Base-by-base conservation (phyloP, 2,888 invertebrate species). In the Slavum lentiscoides region DNA sequence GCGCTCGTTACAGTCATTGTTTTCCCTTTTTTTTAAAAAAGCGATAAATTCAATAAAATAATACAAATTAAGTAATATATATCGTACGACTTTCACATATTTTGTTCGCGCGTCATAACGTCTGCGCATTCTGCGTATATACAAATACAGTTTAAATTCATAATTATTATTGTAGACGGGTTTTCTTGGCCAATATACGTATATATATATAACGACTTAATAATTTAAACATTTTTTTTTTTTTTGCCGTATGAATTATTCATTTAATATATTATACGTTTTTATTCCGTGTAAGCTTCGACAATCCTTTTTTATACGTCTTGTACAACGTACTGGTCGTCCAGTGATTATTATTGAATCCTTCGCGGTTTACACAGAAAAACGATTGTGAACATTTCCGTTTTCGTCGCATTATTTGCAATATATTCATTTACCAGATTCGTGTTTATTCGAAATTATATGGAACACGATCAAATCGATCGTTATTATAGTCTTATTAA, bases 21-120 rank as follows among this genome's bases (percentile, higher is more conserved):
- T 43, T n/a, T 43, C n/a, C n/a, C 21, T 68, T 23, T 9, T 67
- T 11, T 11, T 21, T 9, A 17, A 53, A 68, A 43, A 67, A 67
- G 49, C 4, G 23, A 67, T n/a, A 43, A 49, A 67, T 7, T 1
- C 7, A 21, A 59, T 59, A 59, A 59, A 3, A n/a, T 59, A 53
- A 19, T 53, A 30, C 4, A 53, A 17, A 23, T 68, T 13, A 49
- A 49, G 49, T 49, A 49, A 49, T 49, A 23, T 49, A 23, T 1
- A 30, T 68, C 68, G 53, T 49, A 49, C 15, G 49, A 67, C 68
- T 68, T 68, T 68, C 53, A 68, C 68, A 30, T 53, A 53, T 53
- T 23, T 68, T 17, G 1, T 7, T 49, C 49, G 13, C 49, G 11
- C 23, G 49, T 8, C 68, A 43, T 67, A 39, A 21, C 15, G 21